A percentile compares a stretch with the other conserved stretches of the same genome.
phyloP scores from a whole-genome alignment of 1,140 invertebrate species.

The Mylabris phalerata region DNA sequence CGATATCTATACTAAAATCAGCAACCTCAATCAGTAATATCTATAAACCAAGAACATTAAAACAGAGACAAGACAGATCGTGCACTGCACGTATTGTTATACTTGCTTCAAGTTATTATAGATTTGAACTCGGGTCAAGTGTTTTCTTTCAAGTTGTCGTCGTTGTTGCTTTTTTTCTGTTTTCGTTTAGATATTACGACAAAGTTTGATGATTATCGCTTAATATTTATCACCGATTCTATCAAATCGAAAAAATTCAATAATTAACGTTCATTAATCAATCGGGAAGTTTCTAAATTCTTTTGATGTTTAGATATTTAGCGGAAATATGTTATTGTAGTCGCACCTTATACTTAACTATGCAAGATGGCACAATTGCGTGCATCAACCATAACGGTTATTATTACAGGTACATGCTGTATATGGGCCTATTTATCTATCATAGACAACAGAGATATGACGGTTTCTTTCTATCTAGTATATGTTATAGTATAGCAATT shows the following conservation, averaged over 20 bases:
- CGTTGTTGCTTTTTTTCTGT: background rate
- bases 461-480: background rate
- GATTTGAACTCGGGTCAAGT: conserved; percentile 32
- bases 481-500: background rate
- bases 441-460: conserved; percentile 13
- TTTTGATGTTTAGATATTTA: too few species aligned
- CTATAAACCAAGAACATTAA: conserved; percentile 23
- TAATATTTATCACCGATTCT: background rate
- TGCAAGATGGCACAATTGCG: background rate
- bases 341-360: too few species aligned
- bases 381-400: conserved; percentile 13
- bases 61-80: conserved; percentile 26
- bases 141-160: background rate
- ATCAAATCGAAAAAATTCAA: too few species aligned
- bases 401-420: conserved; percentile 7
- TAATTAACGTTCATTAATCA: too few species aligned
- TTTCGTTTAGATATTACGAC: background rate
- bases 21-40: conserved; percentile 27
- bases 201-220: conserved; percentile 1
- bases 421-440: conserved; percentile 13
- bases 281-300: too few species aligned
- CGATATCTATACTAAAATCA: conserved; percentile 18
- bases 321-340: too few species aligned
- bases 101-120: conserved; percentile 29
- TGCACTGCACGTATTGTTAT: conserved; percentile 29